phyloP scores from a whole-genome alignment of 2,797 vertebrate species.

The Lacerta bilineata region DNA sequence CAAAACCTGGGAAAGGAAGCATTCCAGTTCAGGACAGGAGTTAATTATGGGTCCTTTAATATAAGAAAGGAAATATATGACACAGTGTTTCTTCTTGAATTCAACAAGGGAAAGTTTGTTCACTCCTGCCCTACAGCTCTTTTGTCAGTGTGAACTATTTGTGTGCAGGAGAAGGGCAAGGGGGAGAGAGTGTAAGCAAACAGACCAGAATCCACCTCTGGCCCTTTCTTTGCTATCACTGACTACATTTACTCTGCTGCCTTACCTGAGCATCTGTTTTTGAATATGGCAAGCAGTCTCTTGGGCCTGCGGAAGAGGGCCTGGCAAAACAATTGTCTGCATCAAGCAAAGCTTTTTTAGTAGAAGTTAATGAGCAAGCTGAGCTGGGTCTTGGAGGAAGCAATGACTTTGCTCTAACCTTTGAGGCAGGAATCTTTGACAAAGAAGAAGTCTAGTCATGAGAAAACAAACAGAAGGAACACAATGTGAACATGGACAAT shows the following conservation, averaged over 20 bases:
- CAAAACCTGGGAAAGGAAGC: neutral
- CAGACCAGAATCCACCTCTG: constrained; percentile 35
- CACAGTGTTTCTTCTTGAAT: neutral
- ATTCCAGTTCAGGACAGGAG: neutral
- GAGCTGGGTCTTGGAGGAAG: constrained; percentile 82
- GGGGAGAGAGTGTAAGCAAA: neutral
- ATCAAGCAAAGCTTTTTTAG: constrained; percentile 81
- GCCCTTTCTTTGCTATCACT: constrained; percentile 49
- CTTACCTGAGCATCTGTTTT: constrained; percentile 81
- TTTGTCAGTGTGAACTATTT: constrained; percentile 13
- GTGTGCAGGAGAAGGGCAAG: neutral
- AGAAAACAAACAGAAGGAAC: constrained; percentile 81
- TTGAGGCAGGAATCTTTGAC: constrained; percentile 93
- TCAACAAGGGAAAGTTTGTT: constrained; percentile 8
- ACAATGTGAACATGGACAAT: constrained; percentile 76
- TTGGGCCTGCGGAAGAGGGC: constrained; percentile 82
- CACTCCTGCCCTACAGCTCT: constrained; percentile 19
- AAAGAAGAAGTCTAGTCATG: constrained; percentile 86
- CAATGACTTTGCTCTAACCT: constrained; percentile 79
- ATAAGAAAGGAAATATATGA: neutral
- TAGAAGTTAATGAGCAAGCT: constrained; percentile 82
- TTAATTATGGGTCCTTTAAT: neutral
- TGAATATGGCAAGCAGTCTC: constrained; percentile 77
- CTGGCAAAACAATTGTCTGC: constrained; percentile 81
- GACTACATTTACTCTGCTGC: constrained; percentile 62